Evolutionary conservation across 2,888 invertebrate genomes (phyloP), one percentile per base, ranked within the genome.

Genomic region (Exephanes ischioxanthus): DNA sequence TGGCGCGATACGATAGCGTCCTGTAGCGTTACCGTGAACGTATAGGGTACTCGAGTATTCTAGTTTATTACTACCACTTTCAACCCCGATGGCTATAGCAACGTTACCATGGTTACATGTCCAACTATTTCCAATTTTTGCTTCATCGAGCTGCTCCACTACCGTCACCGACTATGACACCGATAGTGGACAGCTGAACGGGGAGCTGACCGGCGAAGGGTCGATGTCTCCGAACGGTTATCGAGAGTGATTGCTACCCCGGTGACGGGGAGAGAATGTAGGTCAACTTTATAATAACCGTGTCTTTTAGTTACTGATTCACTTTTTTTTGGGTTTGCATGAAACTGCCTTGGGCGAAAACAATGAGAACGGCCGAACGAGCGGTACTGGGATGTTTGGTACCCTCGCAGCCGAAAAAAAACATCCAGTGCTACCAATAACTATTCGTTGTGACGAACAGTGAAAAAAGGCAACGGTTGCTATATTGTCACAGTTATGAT

Each of bases 1-100:
- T 78, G 78, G 86, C 86, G 86, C 88, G 88, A 89, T 89, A 88
- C 90, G 88, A 89, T 90, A 91, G 86, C 88, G 81, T 53, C 61
- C 45, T 79, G 66, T 58, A 61, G 58, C 61, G 51, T 37, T 70
- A 33, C 61, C 53, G 53, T 70, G 84, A 81, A 72, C 77, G 72
- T 88, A 89, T 87, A 89, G 88, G 66, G 68, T 73, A 85, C 63
- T 73, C 73, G 33, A 22, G 66, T 41, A 77, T 71, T 61, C 61
- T 41, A 30, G 22, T 19, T 22, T 33, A 58, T 33, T 33, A 71
- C 86, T n/a, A 79, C 37, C 76, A 61, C 68, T 73, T 79, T 86
- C 85, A 63, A 53, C 16, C 53, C 73, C 55, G 22, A 79, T 84
- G 14, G 4, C 58, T 58, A 11, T 58, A 58, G 76, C 66, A 84